A percentile compares a stretch with the other conserved stretches of the same genome.
Conservation (phyloP, 2,888 invertebrate genomes). For the Epistrophella euchroma region DNA sequence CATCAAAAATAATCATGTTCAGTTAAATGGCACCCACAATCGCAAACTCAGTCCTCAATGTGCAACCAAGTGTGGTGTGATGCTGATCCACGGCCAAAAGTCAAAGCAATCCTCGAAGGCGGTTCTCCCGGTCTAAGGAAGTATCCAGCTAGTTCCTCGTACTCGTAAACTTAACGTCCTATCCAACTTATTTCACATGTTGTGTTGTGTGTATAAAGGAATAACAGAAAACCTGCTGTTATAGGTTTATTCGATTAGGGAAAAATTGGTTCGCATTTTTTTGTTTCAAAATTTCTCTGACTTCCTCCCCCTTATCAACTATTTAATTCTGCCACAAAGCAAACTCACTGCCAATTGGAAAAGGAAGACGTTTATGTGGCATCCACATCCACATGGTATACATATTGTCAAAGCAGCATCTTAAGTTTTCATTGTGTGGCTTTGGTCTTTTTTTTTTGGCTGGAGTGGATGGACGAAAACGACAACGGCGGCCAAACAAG, state of each 20-base stretch:
- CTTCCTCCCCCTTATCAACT: conserved; percentile 12
- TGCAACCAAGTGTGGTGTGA: conserved; percentile 60
- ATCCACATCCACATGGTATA: conserved; percentile 64
- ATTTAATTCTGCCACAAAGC: conserved; percentile 37
- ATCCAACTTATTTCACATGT: conserved; percentile 56
- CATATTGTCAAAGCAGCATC: conserved; percentile 69
- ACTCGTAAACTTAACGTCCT: conserved; percentile 39
- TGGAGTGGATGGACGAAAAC: conserved; percentile 37
- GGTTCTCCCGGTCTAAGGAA: conserved; percentile 64
- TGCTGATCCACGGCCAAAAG: conserved; percentile 29
- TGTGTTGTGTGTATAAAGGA: not conserved
- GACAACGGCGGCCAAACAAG: conserved; percentile 48
- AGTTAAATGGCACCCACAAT: conserved; percentile 41
- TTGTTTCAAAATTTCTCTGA: conserved; percentile 20
- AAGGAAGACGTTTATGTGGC: conserved; percentile 67
- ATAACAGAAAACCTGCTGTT: conserved; percentile 68
- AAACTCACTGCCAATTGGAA: conserved; percentile 74
- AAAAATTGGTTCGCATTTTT: conserved; percentile 56
- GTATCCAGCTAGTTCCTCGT: conserved; percentile 67
- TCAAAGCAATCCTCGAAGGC: conserved; percentile 46
- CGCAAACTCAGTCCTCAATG: conserved; percentile 2
- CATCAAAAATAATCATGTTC: not conserved
- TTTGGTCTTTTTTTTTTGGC: not conserved
- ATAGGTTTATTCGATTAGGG: conserved; percentile 71
- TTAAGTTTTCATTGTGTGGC: conserved; percentile 62